Evolutionary conservation across 92 coral and sea anemone species (phyloP).

Genomic region (Porites evermanni): DNA sequence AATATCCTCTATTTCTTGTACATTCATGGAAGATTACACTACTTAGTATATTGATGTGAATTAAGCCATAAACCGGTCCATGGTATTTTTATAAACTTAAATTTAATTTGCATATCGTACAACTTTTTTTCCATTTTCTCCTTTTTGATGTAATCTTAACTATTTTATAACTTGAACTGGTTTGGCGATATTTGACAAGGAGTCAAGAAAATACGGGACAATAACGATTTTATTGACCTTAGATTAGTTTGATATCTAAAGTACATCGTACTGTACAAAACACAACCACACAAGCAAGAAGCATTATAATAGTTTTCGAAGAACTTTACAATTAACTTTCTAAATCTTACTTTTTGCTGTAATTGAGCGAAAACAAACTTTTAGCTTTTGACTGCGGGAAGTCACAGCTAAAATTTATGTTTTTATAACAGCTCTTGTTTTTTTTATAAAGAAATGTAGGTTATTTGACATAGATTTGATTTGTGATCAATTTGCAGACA

Average conservation of each 20-base stretch:
- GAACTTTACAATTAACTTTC: neutral
- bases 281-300: neutral
- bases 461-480: conserved; percentile 15
- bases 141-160: neutral
- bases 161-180: neutral
- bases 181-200: neutral
- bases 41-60: too few species aligned
- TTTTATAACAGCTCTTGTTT: conserved; percentile 19
- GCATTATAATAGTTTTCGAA: neutral
- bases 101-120: neutral
- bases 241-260: neutral
- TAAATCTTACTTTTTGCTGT: too few species aligned
- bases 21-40: too few species aligned
- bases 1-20: too few species aligned
- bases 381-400: neutral
- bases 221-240: conserved; percentile 3
- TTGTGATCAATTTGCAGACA: conserved; percentile 30
- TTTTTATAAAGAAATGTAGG: neutral
- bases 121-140: neutral
- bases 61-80: neutral
- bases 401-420: neutral
- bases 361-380: neutral
- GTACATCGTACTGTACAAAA: neutral
- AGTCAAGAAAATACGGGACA: neutral
- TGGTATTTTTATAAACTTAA: neutral